These are phyloP conservation scores for Taenaris catops DNA, from an alignment of 2,888 invertebrate genomes.

Conservation along the genomic window DNA sequence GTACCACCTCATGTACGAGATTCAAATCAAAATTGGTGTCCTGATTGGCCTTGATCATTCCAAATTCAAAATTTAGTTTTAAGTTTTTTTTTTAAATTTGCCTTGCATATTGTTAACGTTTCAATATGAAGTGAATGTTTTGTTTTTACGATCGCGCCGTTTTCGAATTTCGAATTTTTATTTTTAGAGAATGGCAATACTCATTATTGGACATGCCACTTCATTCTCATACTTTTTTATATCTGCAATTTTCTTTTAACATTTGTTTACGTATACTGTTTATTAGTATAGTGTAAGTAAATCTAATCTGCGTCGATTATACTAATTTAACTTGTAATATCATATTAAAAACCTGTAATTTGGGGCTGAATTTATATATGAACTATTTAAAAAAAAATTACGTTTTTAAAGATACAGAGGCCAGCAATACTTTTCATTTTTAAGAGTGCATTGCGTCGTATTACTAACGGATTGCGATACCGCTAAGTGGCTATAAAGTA, in stretches of 20 bases:
- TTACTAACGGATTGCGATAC: too few relatives aligned
- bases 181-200: constrained; percentile 59
- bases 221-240: constrained; percentile 33
- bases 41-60: constrained; percentile 70
- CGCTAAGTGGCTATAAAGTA: too few relatives aligned
- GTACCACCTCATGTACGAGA: constrained; percentile 58
- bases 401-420: too few relatives aligned
- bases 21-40: constrained; percentile 62
- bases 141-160: constrained; percentile 1
- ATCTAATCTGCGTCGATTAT: too few relatives aligned
- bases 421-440: too few relatives aligned
- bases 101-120: constrained; percentile 6
- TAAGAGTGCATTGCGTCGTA: too few relatives aligned
- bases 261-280: too few relatives aligned
- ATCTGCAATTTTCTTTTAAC: constrained; percentile 16
- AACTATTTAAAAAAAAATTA: too few relatives aligned
- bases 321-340: too few relatives aligned
- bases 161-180: background rate
- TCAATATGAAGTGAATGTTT: background rate
- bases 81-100: constrained; percentile 29
- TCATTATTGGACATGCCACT: constrained; percentile 55
- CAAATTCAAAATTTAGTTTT: constrained; percentile 76
- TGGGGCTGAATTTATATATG: too few relatives aligned
- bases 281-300: too few relatives aligned
- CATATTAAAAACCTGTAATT: too few relatives aligned